phyloP scores from a whole-genome alignment of 2,888 invertebrate genomes.

The Synergus umbraculus region DNA sequence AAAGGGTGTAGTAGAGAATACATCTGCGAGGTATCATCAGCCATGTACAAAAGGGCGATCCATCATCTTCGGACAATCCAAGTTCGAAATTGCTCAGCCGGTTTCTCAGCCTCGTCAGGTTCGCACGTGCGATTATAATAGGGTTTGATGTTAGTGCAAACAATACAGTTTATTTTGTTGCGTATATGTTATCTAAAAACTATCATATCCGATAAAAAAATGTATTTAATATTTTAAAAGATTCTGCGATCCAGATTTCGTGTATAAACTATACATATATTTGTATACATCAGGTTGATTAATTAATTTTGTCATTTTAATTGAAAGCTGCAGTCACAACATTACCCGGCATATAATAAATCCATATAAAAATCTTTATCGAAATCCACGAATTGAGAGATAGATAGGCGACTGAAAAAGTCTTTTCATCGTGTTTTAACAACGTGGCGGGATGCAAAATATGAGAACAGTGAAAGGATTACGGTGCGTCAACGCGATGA shows the following conservation, averaged over 20 bases:
- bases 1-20: conserved; percentile 71
- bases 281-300: neutral
- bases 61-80: conserved; percentile 75
- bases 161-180: neutral
- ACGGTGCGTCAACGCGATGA: conserved; percentile 75
- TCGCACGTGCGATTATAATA: conserved; percentile 54
- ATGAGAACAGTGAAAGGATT: conserved; percentile 70
- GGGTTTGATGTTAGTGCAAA: conserved; percentile 48
- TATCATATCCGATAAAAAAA: neutral
- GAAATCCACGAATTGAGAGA: neutral
- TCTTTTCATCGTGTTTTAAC: conserved; percentile 36
- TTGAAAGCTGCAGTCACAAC: neutral
- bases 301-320: no score
- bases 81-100: conserved; percentile 59
- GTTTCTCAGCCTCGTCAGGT: conserved; percentile 48
- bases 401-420: neutral
- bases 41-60: conserved; percentile 75
- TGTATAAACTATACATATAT: no score
- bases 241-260: no score
- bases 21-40: conserved; percentile 76
- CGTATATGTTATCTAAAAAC: neutral
- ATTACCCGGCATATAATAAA: neutral
- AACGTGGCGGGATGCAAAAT: conserved; percentile 22
- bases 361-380: neutral
- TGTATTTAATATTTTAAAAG: no score